Base-by-base conservation (phyloP, 2,888 invertebrate genomes). In the Dastarcus helophoroides region DNA sequence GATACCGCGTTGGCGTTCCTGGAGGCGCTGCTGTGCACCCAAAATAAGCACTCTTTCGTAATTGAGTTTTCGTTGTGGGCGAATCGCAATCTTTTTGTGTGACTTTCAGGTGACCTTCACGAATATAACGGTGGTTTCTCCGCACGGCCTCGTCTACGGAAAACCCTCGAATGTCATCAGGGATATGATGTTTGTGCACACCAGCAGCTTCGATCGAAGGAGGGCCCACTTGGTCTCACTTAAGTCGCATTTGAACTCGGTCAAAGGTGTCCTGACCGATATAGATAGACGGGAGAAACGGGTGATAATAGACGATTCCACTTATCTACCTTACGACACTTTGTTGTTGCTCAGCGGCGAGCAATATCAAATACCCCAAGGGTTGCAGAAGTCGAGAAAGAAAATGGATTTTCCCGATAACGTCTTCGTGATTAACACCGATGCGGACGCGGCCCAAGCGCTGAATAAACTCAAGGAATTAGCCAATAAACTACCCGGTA, bases 51-150 rank as follows among this genome's bases (percentile, higher is more conserved):
- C n/a, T n/a, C n/a, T n/a, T n/a, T n/a, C n/a, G n/a, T n/a, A n/a
- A n/a, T n/a, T n/a, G n/a, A n/a, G n/a, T n/a, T n/a, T n/a, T n/a
- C n/a, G n/a, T n/a, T n/a, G n/a, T n/a, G n/a, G n/a, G n/a, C n/a
- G n/a, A n/a, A n/a, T n/a, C n/a, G 26, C 7, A 21, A 3, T 10
- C 11, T 7, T 17, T 11, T 5, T 15, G 14, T 11, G 12, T 9
- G n/a, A 31, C 12, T 44, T 40, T n/a, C 64, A 73, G 48, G 51
- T 74, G 17, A 68, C 67, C 1, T 82, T 79, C 54, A 73, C 73
- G 31, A 81, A 82, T 50, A 51, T 85, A 10, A 78, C 76, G 0
- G 52, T 85, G 25, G 66, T 85, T 2, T 76, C 79, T 0, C 69
- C 72, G 2, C 68, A 76, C 45, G 80, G 81, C 0, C 31, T 71